Percentiles rank a stretch among this genome's conserved stretches.
Conservation (phyloP, 92 coral and sea anemone genomes). For the Palythoa grandis region DNA sequence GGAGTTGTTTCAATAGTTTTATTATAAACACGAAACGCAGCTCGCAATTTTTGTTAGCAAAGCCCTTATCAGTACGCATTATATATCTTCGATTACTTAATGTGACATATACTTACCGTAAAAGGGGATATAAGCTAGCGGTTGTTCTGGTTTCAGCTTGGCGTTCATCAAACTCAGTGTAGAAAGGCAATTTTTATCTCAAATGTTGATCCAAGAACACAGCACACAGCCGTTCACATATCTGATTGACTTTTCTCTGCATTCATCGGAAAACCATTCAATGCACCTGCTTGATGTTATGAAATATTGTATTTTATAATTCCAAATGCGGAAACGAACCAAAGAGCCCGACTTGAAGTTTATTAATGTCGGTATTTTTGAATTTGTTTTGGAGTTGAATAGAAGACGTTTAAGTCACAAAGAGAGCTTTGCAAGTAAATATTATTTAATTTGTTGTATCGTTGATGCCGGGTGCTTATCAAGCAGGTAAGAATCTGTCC, state of each 20-base stretch:
- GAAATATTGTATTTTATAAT: neutral
- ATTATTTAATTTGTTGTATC: conserved; percentile 7
- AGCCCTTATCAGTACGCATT: too few species aligned
- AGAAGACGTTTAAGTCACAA: conserved; percentile 6
- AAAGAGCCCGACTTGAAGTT: conserved; percentile 22
- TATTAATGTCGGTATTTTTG: conserved; percentile 17
- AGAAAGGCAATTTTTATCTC: neutral
- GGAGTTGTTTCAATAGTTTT: too few species aligned
- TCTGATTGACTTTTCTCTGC: neutral
- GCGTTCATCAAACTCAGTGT: neutral
- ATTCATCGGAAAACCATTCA: neutral
- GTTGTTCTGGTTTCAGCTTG: neutral
- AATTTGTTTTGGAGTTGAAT: conserved; percentile 33
- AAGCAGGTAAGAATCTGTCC: neutral
- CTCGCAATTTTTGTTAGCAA: too few species aligned
- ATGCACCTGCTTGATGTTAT: conserved; percentile 20
- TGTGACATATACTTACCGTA: too few species aligned
- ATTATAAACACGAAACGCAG: too few species aligned
- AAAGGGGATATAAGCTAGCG: too few species aligned
- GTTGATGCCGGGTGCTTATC: conserved; percentile 12
- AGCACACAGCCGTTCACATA: neutral
- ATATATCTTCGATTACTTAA: too few species aligned
- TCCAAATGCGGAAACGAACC: conserved; percentile 36
- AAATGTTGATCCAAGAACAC: neutral
- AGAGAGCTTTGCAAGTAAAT: neutral